Percentiles rank a stretch among this genome's conserved stretches.
These are phyloP conservation scores for Magallana angulata DNA, from an alignment of 1,140 invertebrate genomes.

Conservation along the genomic window DNA sequence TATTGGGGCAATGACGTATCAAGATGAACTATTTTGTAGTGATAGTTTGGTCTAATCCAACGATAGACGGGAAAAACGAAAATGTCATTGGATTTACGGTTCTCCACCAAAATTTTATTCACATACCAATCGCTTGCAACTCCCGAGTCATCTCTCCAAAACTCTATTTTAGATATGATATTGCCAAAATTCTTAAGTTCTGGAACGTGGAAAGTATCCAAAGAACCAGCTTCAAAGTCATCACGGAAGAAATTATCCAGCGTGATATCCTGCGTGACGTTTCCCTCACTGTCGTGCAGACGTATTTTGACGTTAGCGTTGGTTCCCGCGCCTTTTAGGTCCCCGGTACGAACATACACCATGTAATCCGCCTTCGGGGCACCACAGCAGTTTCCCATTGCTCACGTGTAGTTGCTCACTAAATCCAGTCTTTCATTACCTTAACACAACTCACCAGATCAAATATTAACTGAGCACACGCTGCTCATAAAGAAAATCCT, in stretches of 20 bases:
- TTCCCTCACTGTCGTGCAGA: conserved; percentile 73
- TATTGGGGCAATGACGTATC: conserved; percentile 80
- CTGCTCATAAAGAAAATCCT: too few species aligned
- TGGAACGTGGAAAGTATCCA: conserved; percentile 71
- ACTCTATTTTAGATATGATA: conserved; percentile 72
- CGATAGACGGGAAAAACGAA: conserved; percentile 80
- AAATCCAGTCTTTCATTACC: too few species aligned
- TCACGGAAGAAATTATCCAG: conserved; percentile 77
- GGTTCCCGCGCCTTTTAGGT: conserved; percentile 64
- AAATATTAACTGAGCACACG: too few species aligned
- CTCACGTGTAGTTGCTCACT: not conserved
- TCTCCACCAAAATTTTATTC: conserved; percentile 77
- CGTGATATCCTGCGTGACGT: conserved; percentile 68
- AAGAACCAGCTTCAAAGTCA: conserved; percentile 78
- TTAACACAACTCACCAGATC: too few species aligned
- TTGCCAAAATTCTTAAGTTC: conserved; percentile 61
- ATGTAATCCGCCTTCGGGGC: conserved; percentile 54
- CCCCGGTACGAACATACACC: conserved; percentile 65
- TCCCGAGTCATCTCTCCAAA: conserved; percentile 79
- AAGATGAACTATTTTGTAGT: conserved; percentile 78
- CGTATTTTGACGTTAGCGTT: conserved; percentile 69
- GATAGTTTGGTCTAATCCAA: conserved; percentile 78
- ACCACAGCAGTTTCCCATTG: conserved; percentile 62
- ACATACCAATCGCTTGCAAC: conserved; percentile 79
- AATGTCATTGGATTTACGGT: conserved; percentile 71